phyloP scores from a whole-genome alignment of 2,888 invertebrate species.

The Gasteruption jaculator region DNA sequence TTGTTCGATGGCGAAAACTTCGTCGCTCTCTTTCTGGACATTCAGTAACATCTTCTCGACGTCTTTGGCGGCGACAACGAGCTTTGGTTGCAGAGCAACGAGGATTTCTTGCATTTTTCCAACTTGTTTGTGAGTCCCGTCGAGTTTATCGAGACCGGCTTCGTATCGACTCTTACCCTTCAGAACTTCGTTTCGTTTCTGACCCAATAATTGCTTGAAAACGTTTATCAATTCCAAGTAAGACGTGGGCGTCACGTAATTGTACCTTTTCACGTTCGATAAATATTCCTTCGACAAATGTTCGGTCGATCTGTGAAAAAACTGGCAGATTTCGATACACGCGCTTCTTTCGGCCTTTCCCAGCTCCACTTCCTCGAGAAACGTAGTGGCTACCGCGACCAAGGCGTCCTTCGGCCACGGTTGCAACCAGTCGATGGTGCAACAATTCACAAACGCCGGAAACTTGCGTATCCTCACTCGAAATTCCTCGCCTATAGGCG shows the following conservation, averaged over 20 bases:
- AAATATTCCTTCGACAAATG: slow-evolving; percentile 64
- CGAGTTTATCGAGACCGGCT: slow-evolving; percentile 81
- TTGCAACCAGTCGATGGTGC: slow-evolving; percentile 95
- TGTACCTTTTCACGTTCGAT: slow-evolving; percentile 65
- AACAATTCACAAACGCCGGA: slow-evolving; percentile 90
- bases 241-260: slow-evolving; percentile 91
- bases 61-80: slow-evolving; percentile 80
- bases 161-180: slow-evolving; percentile 73
- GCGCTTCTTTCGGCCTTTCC: slow-evolving; percentile 67
- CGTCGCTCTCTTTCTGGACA: slow-evolving; percentile 83
- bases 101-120: slow-evolving; percentile 78
- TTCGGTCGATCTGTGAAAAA: slow-evolving; percentile 83
- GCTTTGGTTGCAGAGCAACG: slow-evolving; percentile 80
- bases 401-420: slow-evolving; percentile 93
- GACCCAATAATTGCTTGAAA: slow-evolving; percentile 73
- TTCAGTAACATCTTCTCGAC: slow-evolving; percentile 82
- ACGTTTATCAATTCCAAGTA: slow-evolving; percentile 88
- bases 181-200: slow-evolving; percentile 68
- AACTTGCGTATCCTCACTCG: slow-evolving; percentile 81
- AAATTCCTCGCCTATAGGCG: slow-evolving; percentile 83
- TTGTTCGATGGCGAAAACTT: slow-evolving; percentile 76
- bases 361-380: slow-evolving; percentile 75
- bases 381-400: slow-evolving; percentile 75
- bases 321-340: slow-evolving; percentile 85
- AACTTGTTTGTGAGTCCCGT: slow-evolving; percentile 77